A percentile compares a stretch with the other conserved stretches of the same genome.
Conservation (phyloP, 30 jellyfish, hydroid and myxozoan genomes). For the Calvadosia cruxmelitensis region DNA sequence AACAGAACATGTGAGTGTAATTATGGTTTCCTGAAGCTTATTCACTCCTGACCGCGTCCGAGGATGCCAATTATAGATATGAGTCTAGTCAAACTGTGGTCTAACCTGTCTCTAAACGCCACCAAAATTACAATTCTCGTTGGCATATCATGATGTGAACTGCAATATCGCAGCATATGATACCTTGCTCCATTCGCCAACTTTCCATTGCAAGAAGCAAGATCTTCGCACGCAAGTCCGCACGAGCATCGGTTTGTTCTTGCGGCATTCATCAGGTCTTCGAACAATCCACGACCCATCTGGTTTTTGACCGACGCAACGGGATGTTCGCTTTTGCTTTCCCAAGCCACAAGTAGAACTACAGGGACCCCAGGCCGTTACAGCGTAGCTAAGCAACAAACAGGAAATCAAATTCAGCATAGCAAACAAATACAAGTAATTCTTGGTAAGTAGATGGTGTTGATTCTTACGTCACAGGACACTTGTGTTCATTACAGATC, state of each 20-base stretch:
- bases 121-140: no score
- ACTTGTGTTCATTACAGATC: constrained; percentile 78
- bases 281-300: constrained; percentile 52
- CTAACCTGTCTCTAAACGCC: no score
- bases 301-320: constrained; percentile 30
- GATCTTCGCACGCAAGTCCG: constrained; percentile 72
- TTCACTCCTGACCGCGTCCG: no score
- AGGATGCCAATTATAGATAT: no score
- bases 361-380: constrained; percentile 65
- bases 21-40: no score
- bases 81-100: no score
- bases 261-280: constrained; percentile 24
- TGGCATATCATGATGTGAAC: no score
- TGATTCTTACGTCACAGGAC: constrained; percentile 41
- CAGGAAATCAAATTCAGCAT: no score
- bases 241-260: constrained; percentile 71
- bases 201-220: constrained; percentile 68
- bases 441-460: neutral
- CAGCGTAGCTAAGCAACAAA: constrained; percentile 60
- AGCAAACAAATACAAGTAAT: neutral
- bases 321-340: constrained; percentile 35
- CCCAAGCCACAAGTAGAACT: constrained; percentile 84
- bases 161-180: neutral
- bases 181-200: constrained; percentile 81
- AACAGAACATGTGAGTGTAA: no score